Evolutionary conservation across 2,797 vertebrate species (phyloP), one percentile per base, ranked within the genome.

Genomic region (Petrocephalus schoutedeni): DNA sequence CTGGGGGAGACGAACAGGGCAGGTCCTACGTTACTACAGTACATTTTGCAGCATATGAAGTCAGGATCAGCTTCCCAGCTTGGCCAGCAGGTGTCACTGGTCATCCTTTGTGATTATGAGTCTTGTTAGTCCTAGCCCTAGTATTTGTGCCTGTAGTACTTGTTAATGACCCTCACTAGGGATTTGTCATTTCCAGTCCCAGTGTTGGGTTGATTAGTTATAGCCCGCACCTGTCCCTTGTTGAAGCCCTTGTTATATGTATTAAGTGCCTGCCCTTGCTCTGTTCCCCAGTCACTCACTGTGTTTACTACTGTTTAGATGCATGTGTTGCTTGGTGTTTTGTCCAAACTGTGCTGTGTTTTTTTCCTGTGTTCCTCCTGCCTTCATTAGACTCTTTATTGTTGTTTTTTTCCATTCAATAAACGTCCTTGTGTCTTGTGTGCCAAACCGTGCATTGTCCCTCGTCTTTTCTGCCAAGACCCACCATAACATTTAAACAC

Each of bases 1-100:
- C 98, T 99, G 93, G 32, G 90, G 28, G 64, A 51, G n/a, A 54
- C 45, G 54, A 54, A 84, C 51, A 54, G 45, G 4, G 45, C 82
- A 84, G 45, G 21, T 54, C 21, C 21, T 84, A 21, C 2, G 0
- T 28, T 84, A 14, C 82, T 28, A 12, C n/a, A 84, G 49, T n/a
- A 80, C 19, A n/a, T 49, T 21, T 80, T 41, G 67, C 67, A 41
- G 67, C 32, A 74, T 5, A 0, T 36, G 16, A 36, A 36, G 14
- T 36, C 67, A 71, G 14, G 67, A 74, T 74, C 14, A 41, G 32
- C 36, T 16, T 41, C 67, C 32, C 14, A 41, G 32, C 5, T 14
- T 41, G 5, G 67, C 67, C 67, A 74, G 32, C 32, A 74, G 67
- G 32, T 36, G 32, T 74, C 32, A 14, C 32, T 74, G 67, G 67